Percentiles rank a stretch among this genome's conserved stretches.
phyloP scores from a whole-genome alignment of 1,140 invertebrate genomes.

The Drosophila navojoa region DNA sequence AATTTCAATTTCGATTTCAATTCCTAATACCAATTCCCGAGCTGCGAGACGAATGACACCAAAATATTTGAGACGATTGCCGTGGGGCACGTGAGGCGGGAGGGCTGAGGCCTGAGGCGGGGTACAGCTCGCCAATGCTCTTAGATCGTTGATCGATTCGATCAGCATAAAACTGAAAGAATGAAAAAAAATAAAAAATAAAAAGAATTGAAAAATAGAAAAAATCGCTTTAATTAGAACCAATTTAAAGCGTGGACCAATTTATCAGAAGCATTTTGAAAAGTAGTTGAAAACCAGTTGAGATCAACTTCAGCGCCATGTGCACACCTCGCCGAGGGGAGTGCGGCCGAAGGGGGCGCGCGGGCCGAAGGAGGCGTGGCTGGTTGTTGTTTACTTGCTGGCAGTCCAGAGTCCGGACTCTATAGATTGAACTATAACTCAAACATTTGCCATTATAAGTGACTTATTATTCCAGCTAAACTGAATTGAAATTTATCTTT shows the following conservation, averaged over 20 bases:
- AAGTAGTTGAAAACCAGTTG: constrained; percentile 81
- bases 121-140: neutral
- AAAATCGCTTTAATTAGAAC: constrained; percentile 77
- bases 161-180: constrained; percentile 60
- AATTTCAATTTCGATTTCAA: constrained; percentile 48
- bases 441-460: constrained; percentile 59
- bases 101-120: neutral
- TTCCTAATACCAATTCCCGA: constrained; percentile 23
- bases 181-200: neutral
- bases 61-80: constrained; percentile 40
- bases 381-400: constrained; percentile 7
- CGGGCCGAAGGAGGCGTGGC: neutral
- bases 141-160: constrained; percentile 71
- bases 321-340: constrained; percentile 25
- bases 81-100: neutral
- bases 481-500: constrained; percentile 58
- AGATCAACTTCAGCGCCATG: constrained; percentile 77
- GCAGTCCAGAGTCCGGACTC: constrained; percentile 22
- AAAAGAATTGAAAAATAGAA: too few relatives aligned
- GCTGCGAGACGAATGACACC: constrained; percentile 67
- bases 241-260: constrained; percentile 80
- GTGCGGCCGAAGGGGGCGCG: neutral
- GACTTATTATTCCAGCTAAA: constrained; percentile 56
- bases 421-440: constrained; percentile 63
- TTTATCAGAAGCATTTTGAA: constrained; percentile 81